Conservation (phyloP, 2,888 invertebrate genomes). For the Pachliopta kotzebuea region DNA sequence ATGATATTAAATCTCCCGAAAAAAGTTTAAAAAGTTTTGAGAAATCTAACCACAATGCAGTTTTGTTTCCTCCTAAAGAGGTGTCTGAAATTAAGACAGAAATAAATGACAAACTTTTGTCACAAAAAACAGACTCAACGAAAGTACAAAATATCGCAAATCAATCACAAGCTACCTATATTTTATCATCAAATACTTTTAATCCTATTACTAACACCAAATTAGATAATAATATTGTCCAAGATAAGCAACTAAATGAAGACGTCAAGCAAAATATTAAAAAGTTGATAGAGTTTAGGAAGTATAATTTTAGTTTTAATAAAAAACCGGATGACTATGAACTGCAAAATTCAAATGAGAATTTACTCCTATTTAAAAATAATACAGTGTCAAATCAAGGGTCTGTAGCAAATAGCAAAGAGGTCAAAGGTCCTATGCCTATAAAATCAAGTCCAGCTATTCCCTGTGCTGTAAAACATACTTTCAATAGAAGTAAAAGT, state of each 20-base stretch:
- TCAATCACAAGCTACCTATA: not conserved
- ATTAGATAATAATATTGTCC: not conserved
- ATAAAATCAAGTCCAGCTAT: conserved; percentile 39
- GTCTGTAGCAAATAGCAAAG: conserved; percentile 2
- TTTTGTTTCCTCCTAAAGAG: not conserved
- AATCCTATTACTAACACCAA: not conserved
- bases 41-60: conserved; percentile 17
- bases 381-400: not conserved
- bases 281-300: conserved; percentile 55
- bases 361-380: not conserved
- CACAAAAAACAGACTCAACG: not conserved
- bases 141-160: conserved; percentile 20
- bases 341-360: conserved; percentile 6
- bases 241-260: conserved; percentile 32
- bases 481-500: conserved; percentile 45
- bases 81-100: not conserved
- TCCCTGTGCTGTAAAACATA: conserved; percentile 47
- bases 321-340: conserved; percentile 21
- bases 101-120: not conserved
- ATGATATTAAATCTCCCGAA: conserved; percentile 55
- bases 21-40: conserved; percentile 30
- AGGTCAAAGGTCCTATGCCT: conserved; percentile 33
- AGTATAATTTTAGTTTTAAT: conserved; percentile 39
- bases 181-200: not conserved
- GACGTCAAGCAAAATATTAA: conserved; percentile 53